phyloP scores from a whole-genome alignment of 2,888 invertebrate species.

The Synergus japonicus region DNA sequence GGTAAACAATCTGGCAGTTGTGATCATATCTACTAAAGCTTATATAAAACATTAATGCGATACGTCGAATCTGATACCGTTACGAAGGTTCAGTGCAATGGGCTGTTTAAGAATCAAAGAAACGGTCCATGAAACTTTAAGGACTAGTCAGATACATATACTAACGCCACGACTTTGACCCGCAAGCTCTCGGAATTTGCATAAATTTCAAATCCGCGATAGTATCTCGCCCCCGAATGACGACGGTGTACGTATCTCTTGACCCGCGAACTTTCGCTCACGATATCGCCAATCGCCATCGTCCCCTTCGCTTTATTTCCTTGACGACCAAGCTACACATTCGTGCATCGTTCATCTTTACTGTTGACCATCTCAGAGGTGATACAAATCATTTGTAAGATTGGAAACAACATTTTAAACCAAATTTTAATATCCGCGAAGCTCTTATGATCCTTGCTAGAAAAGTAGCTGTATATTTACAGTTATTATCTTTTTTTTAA shows the following conservation, averaged over 20 bases:
- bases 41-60: conserved; percentile 33
- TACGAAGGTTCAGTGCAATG: conserved; percentile 31
- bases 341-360: conserved; percentile 36
- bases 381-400: conserved; percentile 12
- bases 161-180: conserved; percentile 39
- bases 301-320: conserved; percentile 30
- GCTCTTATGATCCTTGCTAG: background rate
- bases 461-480: no score
- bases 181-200: conserved; percentile 40
- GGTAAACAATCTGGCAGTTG: conserved; percentile 18
- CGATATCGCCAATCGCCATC: conserved; percentile 41
- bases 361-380: conserved; percentile 1
- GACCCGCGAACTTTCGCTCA: conserved; percentile 41
- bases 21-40: conserved; percentile 22
- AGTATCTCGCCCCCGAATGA: conserved; percentile 37
- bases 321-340: conserved; percentile 15
- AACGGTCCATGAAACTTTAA: conserved; percentile 22
- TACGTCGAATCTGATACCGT: conserved; percentile 39
- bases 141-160: conserved; percentile 33
- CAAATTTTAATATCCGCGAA: background rate
- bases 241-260: conserved; percentile 36
- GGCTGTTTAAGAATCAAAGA: conserved; percentile 36
- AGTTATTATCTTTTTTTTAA: background rate
- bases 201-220: conserved; percentile 37
- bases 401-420: background rate